Percentiles rank a stretch among this genome's conserved stretches.
Evolutionary conservation across 2,797 vertebrate species (phyloP).

Genomic region (Pseudochirops cupreus): DNA sequence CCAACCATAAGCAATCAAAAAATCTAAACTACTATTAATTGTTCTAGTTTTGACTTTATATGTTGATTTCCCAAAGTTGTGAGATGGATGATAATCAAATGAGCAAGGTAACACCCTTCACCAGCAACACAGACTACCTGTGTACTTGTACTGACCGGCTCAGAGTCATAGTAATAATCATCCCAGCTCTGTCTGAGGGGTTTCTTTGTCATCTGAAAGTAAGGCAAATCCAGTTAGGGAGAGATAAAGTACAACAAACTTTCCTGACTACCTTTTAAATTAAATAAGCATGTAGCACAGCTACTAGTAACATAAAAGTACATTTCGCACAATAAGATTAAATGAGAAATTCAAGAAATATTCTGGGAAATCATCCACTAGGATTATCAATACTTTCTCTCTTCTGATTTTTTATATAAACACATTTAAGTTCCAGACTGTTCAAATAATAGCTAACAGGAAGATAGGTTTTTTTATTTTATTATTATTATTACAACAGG

Average conservation of each 20-base stretch:
- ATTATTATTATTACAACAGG: conserved; percentile 20
- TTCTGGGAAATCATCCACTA: conserved; percentile 39
- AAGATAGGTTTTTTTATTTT: neutral
- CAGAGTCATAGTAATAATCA: conserved; percentile 95
- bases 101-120: conserved; percentile 74
- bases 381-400: conserved; percentile 7
- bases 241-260: conserved; percentile 69
- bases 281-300: conserved; percentile 57
- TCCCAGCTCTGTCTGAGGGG: conserved; percentile 94
- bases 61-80: conserved; percentile 51
- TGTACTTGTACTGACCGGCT: conserved; percentile 94
- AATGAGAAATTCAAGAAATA: conserved; percentile 58
- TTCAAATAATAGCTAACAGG: conserved; percentile 16
- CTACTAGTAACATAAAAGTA: conserved; percentile 58
- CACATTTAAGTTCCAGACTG: conserved; percentile 11
- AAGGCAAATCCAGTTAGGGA: conserved; percentile 89
- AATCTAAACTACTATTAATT: conserved; percentile 52
- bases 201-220: conserved; percentile 97
- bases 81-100: conserved; percentile 57
- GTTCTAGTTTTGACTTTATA: conserved; percentile 55
- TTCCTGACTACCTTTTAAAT: conserved; percentile 64
- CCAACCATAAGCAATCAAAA: conserved; percentile 42
- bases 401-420: conserved; percentile 43
- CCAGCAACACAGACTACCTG: conserved; percentile 71
- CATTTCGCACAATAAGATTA: neutral